phyloP scores from a whole-genome alignment of 53 echinoderm and acorn worm species.

The Temnopleurus reevesii region DNA sequence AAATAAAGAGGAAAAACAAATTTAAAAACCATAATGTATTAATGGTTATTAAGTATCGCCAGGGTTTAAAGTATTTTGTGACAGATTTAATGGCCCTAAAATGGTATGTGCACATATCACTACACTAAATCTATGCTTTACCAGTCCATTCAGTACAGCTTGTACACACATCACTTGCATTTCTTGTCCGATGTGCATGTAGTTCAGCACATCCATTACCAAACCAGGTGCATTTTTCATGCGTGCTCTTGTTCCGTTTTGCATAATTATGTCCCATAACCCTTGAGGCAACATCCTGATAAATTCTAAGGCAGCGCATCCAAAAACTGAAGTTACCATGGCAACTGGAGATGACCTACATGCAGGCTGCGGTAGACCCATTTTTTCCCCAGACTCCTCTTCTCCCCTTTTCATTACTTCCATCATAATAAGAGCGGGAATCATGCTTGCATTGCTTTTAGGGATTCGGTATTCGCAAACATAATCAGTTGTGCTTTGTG shows the following conservation, averaged over 20 bases:
- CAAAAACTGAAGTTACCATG: slow-evolving; percentile 5
- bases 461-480: not conserved
- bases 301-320: slow-evolving; percentile 6
- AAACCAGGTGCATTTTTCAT: not conserved
- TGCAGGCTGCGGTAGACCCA: not conserved
- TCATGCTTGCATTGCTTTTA: not conserved
- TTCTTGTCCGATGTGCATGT: too few species aligned
- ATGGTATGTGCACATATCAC: too few species aligned
- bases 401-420: not conserved
- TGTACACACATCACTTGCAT: too few species aligned
- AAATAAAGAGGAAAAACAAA: too few species aligned
- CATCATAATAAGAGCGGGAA: not conserved
- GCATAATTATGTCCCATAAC: slow-evolving; percentile 6
- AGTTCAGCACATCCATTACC: slow-evolving; percentile 22
- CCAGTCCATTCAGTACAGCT: too few species aligned
- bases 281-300: slow-evolving; percentile 27
- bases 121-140: too few species aligned
- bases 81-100: too few species aligned
- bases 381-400: not conserved
- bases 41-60: too few species aligned
- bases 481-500: too few species aligned
- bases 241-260: not conserved
- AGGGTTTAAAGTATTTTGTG: too few species aligned
- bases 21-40: too few species aligned
- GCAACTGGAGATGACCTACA: not conserved